phyloP scores from a whole-genome alignment of 2,888 invertebrate genomes.

The Melikaiella ostensackeni region DNA sequence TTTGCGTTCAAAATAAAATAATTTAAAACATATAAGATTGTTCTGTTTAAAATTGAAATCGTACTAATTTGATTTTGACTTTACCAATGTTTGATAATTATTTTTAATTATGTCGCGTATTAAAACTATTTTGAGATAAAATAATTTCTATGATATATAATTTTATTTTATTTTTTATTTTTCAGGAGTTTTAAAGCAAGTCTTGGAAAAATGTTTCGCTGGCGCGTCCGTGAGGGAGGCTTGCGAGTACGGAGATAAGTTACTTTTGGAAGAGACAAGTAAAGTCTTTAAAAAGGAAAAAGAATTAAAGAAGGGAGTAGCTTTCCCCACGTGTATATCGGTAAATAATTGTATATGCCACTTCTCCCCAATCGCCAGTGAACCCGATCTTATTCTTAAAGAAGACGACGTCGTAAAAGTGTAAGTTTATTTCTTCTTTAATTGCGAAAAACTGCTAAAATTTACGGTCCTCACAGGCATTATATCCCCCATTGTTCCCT shows the following conservation, averaged over 20 bases:
- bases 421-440: slow-evolving; percentile 81
- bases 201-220: slow-evolving; percentile 91
- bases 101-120: no score
- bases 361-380: slow-evolving; percentile 96
- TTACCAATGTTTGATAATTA: no score
- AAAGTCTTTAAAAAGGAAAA: slow-evolving; percentile 99
- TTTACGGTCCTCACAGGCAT: no score
- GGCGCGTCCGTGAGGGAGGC: slow-evolving; percentile 94
- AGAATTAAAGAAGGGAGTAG: slow-evolving; percentile 98
- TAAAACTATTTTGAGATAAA: no score
- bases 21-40: no score
- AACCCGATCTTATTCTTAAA: slow-evolving; percentile 90
- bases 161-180: slow-evolving; percentile 71
- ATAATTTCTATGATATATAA: no score
- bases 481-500: no score
- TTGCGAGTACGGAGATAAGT: slow-evolving; percentile 94
- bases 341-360: slow-evolving; percentile 99
- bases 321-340: slow-evolving; percentile 99
- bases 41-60: no score
- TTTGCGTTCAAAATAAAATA: no score
- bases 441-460: background rate
- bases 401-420: slow-evolving; percentile 98
- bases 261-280: slow-evolving; percentile 92
- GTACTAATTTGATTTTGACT: no score
- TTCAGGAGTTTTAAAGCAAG: slow-evolving; percentile 92